Base-by-base conservation (phyloP, 2,797 vertebrate species). In the Sebastes paucispinis region DNA sequence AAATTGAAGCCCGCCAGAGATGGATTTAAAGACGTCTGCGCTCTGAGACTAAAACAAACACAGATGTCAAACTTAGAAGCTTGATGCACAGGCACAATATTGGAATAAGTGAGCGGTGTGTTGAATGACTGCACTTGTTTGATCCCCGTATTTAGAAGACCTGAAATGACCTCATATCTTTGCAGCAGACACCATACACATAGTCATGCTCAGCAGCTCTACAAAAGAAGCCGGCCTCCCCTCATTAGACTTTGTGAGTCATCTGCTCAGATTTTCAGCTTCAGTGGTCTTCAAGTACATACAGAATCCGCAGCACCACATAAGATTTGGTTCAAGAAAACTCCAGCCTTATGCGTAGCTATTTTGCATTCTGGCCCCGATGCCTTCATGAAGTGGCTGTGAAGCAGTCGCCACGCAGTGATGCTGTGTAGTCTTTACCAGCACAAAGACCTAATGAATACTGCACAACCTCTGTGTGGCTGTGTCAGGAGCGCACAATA, bases 41-140 rank as follows among this genome's bases (percentile, higher is more conserved):
- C 84, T 65, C 24, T 80, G 82, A 87, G 82, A 89, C 77, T 66
- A 60, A 86, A 86, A 85, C 84, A 87, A 84, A 88, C 87, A 84
- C 86, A 82, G 84, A 87, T 88, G 79, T 84, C 75, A 82, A 75
- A 82, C 72, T 75, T 82, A 50, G 82, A 86, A 79, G 47, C 69
- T 75, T 66, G 67, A 82, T 82, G 76, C 75, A 64, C 75, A 63
- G n/a, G 69, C 69, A 34, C 34, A 6, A n/a, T 55, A 58, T 60
- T 81, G 67, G 68, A 84, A 84, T 62, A 86, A 86, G 68, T 64
- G 73, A 84, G 71, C 10, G 4, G 16, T 10, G 25, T 64, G 69
- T 52, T 81, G 76, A 91, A 72, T 75, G 34, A 75, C 72, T 68
- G 14, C 50, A 0, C 47, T 54, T 50, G 24, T 79, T 84, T 75